Evolutionary conservation across 2,888 invertebrate species (phyloP), one percentile per base, ranked within the genome.

Genomic region (Microplitis manilae): DNA sequence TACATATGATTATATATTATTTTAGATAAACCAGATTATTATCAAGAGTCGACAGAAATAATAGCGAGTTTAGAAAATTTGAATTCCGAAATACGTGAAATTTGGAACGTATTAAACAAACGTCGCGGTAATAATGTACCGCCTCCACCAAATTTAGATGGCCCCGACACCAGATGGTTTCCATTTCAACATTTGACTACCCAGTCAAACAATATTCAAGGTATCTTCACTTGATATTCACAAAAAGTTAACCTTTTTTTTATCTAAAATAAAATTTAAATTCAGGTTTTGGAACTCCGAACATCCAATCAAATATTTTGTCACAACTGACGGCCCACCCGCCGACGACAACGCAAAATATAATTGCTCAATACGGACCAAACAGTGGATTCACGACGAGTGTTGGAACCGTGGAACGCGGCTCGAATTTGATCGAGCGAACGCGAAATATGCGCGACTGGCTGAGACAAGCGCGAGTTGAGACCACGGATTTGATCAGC

Each of bases 41-140:
- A 92, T 85, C 93, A 94, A 88, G 94, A 94, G 85, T 93, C 94
- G 5, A 93, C 93, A 20, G 94, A 94, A 85, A 94, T 93, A 82
- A 94, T 94, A 80, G 93, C 94, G 81, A 94, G 93, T 84, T 89
- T 94, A 84, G 94, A 94, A 84, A 94, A 93, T 84, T 90, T 94
- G 17, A 94, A 94, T 88, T 92, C 93, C 0, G 94, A 94, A 88
- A 94, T 94, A 80, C 91, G 93, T 68, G 94, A 94, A 86, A 94
- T 94, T 79, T 93, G 94, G 91, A 93, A 93, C 79, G 93, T 94
- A 77, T 88, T 94, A 64, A 91, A 93, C 81, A 93, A 93, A 83
- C 92, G 92, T 79, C 93, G 93, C 79, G 91, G 91, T 81, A 91
- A 91, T 82, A 91, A 88, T 80, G 90, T 92, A 69, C 90, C 92